Percentiles rank a stretch among this genome's conserved stretches.
phyloP scores from a whole-genome alignment of 2,888 invertebrate genomes.

The Pyrocoelia pectoralis region DNA sequence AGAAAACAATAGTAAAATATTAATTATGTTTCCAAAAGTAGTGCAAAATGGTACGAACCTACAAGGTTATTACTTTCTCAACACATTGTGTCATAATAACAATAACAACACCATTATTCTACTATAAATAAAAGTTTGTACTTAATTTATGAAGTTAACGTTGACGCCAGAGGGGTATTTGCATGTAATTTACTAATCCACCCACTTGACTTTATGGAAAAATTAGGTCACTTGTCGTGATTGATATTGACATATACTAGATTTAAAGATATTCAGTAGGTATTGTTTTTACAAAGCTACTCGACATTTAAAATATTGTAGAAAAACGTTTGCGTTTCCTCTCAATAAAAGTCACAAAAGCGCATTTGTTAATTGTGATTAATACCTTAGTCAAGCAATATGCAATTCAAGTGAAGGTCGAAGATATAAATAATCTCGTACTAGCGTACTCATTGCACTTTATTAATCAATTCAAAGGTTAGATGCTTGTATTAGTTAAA shows the following conservation, averaged over 20 bases:
- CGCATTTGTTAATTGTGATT: constrained; percentile 18
- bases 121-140: not conserved
- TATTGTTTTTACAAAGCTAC: constrained; percentile 13
- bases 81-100: constrained; percentile 17
- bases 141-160: constrained; percentile 15
- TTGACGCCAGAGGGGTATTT: constrained; percentile 19
- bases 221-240: constrained; percentile 28
- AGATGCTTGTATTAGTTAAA: not conserved
- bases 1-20: no score
- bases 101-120: constrained; percentile 11
- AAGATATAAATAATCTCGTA: constrained; percentile 5
- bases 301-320: constrained; percentile 2
- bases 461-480: constrained; percentile 3
- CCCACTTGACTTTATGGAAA: constrained; percentile 27
- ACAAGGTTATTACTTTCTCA: constrained; percentile 19
- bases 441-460: constrained; percentile 6
- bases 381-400: constrained; percentile 10
- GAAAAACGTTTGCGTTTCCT: constrained; percentile 17
- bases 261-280: constrained; percentile 18
- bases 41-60: not conserved
- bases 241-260: constrained; percentile 25
- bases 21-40: constrained; percentile 19
- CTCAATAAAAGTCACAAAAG: constrained; percentile 16
- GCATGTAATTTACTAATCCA: constrained; percentile 20
- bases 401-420: constrained; percentile 12